Conservation (phyloP, 2,113 vertebrate species). For the Brachionichthys hirsutus region DNA sequence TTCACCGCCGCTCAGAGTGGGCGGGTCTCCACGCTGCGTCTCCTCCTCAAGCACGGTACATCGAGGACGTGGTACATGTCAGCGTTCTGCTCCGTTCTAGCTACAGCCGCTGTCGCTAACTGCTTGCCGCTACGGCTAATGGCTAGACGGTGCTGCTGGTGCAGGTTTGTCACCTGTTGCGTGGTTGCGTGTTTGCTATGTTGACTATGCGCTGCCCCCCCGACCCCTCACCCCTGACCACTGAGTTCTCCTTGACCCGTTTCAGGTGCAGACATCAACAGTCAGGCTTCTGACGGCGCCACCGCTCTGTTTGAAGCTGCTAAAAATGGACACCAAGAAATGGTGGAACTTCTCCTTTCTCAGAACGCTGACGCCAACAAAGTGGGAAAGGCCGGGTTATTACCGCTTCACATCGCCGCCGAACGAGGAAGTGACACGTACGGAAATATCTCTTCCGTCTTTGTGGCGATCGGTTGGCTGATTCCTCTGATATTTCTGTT, state of each 20-base stretch:
- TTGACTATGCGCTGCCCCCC: no score
- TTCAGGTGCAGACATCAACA: conserved; percentile 88
- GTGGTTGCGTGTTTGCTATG: no score
- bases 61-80: not conserved
- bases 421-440: conserved; percentile 85
- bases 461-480: not conserved
- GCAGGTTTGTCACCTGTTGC: no score
- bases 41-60: conserved; percentile 80
- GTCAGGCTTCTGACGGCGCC: conserved; percentile 85
- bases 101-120: no score
- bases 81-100: not conserved
- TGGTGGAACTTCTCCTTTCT: conserved; percentile 85
- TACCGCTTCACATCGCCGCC: conserved; percentile 89
- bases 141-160: no score
- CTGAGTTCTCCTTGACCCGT: not conserved
- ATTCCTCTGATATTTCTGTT: not conserved
- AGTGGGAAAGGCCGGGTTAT: conserved; percentile 82
- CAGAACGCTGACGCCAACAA: conserved; percentile 89
- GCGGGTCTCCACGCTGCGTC: conserved; percentile 80
- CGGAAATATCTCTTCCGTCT: conserved; percentile 25
- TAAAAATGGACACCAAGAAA: conserved; percentile 84
- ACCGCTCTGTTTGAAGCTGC: conserved; percentile 89
- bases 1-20: conserved; percentile 92
- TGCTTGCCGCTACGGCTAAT: no score
- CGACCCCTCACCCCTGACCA: not conserved